Base-by-base conservation (phyloP, 2,888 invertebrate species). In the Emmelina monodactyla region DNA sequence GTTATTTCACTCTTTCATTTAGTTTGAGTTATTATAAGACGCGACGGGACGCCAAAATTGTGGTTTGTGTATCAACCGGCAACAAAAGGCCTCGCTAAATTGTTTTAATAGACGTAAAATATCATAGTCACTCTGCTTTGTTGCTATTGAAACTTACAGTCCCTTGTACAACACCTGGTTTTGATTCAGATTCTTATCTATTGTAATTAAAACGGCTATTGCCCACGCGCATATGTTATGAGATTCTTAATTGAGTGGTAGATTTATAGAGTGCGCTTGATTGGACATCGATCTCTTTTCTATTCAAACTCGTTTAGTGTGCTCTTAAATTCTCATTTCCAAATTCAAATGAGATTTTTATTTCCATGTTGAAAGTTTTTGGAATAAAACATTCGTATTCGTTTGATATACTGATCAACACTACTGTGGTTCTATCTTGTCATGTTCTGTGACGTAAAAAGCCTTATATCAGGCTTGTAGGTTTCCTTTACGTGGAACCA, bases 31-130 rank as follows among this genome's bases (percentile, higher is more conserved):
- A 76, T 78, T 78, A 79, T 69, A 46, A 57, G 63, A 66, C 78
- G 59, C 78, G 46, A 65, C 68, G 70, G 78, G 78, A 63, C 40
- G 60, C 56, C 70, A 28, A 42, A 42, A 48, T 50, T 52, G 50
- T 11, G 60, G 60, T 66, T 64, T 62, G 63, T 58, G 14, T 65
- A 66, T 61, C 61, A 62, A 49, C 50, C 54, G 49, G 43, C 49
- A 60, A 75, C 78, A 76, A 75, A 70, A 54, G 65, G 49, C 35
- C 38, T 51, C 50, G 58, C 66, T 76, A 73, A 78, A 78, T 76
- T 76, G 76, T 78, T 78, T 78, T 78, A 79, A 76, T 79, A 62
- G 67, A 65, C 46, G 46, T 45, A 55, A 58, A 70, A 62, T 61
- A 51, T 56, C 52, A 65, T 41, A 76, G 72, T 79, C 78, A 78